Conservation (phyloP, 1,140 invertebrate genomes). For the Phymastichus coffea region DNA sequence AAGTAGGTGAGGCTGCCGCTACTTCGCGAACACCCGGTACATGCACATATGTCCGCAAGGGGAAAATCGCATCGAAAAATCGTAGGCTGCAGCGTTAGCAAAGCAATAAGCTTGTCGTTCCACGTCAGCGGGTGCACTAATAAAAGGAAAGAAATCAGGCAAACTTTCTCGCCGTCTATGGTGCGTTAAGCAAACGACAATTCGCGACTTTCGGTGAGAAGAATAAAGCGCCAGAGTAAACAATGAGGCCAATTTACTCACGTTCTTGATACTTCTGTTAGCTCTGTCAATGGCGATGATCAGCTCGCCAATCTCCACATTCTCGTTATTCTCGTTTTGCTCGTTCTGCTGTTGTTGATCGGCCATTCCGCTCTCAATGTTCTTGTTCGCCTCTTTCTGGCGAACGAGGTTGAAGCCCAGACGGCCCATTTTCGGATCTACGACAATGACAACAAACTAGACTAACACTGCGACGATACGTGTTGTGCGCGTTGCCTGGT, state of each 20-base stretch:
- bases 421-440: slow-evolving; percentile 1
- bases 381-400: background rate
- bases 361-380: background rate
- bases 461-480: too few relatives aligned
- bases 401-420: slow-evolving; percentile 16
- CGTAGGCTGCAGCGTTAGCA: too few relatives aligned
- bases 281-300: background rate
- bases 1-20: too few relatives aligned
- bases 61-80: too few relatives aligned
- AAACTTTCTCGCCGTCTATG: too few relatives aligned
- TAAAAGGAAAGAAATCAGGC: too few relatives aligned
- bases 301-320: slow-evolving; percentile 4
- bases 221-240: background rate
- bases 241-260: background rate
- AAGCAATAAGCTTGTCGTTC: too few relatives aligned
- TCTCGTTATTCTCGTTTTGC: slow-evolving; percentile 9
- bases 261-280: background rate
- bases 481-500: too few relatives aligned
- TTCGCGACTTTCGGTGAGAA: background rate
- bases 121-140: too few relatives aligned
- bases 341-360: background rate
- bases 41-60: too few relatives aligned
- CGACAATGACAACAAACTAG: too few relatives aligned
- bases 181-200: too few relatives aligned
- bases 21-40: background rate